Conservation (phyloP, 2,888 invertebrate genomes). For the Synanthedon vespiformis region DNA sequence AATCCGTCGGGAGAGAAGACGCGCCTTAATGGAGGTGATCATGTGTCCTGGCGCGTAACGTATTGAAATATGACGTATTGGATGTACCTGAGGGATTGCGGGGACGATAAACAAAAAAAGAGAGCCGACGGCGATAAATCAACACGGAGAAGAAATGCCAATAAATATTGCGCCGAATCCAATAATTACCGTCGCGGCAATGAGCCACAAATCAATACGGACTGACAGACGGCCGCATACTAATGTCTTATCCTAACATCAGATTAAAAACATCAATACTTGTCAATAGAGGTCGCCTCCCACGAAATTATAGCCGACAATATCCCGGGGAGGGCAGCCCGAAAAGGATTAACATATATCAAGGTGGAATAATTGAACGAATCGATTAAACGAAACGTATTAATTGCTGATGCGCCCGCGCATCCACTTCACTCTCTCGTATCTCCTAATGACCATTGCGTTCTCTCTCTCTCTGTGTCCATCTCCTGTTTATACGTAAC, state of each 20-base stretch:
- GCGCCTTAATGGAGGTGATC: conserved; percentile 63
- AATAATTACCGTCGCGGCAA: conserved; percentile 59
- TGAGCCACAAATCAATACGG: conserved; percentile 52
- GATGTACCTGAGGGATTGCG: conserved; percentile 48
- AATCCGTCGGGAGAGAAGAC: conserved; percentile 62
- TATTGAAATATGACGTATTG: conserved; percentile 65
- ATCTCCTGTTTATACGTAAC: too few species aligned
- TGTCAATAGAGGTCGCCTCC: conserved; percentile 68
- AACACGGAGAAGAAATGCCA: conserved; percentile 60
- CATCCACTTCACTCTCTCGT: conserved; percentile 13
- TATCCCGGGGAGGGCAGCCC: conserved; percentile 60
- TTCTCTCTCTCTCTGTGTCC: too few species aligned
- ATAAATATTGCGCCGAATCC: conserved; percentile 66
- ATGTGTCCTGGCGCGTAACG: conserved; percentile 60
- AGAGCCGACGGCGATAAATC: conserved; percentile 58
- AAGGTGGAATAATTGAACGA: conserved; percentile 67
- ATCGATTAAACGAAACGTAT: conserved; percentile 69
- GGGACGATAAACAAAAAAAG: conserved; percentile 49
- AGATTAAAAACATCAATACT: conserved; percentile 71
- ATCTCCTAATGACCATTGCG: conserved; percentile 7
- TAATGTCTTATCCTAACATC: conserved; percentile 69
- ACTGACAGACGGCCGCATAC: conserved; percentile 55
- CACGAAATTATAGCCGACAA: conserved; percentile 68
- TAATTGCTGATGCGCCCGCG: conserved; percentile 67
- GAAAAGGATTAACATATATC: conserved; percentile 67